phyloP scores from a whole-genome alignment of 1,140 invertebrate species.

The Cherax destructor region DNA sequence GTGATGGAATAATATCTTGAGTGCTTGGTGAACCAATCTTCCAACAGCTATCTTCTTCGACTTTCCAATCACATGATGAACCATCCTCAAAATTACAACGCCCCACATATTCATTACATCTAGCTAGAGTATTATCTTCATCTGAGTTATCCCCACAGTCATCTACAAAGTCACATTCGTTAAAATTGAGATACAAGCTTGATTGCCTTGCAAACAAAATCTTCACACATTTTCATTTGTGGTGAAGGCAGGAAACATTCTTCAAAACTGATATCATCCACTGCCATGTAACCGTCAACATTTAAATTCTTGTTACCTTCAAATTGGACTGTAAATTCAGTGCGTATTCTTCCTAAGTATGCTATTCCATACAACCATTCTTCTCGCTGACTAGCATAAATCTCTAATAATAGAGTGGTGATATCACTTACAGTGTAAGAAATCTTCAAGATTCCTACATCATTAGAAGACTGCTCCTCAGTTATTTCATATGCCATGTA shows the following conservation, averaged over 20 bases:
- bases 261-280: constrained; percentile 56
- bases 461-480: constrained; percentile 20
- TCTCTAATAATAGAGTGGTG: constrained; percentile 14
- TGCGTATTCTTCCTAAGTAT: constrained; percentile 42
- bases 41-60: constrained; percentile 26
- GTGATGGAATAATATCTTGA: constrained; percentile 34
- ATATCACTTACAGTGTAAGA: constrained; percentile 26
- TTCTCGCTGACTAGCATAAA: constrained; percentile 32
- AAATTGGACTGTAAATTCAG: constrained; percentile 38
- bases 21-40: constrained; percentile 35
- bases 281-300: constrained; percentile 54
- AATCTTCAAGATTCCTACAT: constrained; percentile 34
- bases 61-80: constrained; percentile 39
- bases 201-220: constrained; percentile 43
- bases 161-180: constrained; percentile 59
- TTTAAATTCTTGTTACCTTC: constrained; percentile 48
- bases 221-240: not conserved
- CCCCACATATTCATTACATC: constrained; percentile 23
- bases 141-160: constrained; percentile 62
- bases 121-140: constrained; percentile 15
- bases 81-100: constrained; percentile 60
- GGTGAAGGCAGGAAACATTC: constrained; percentile 55
- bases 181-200: constrained; percentile 48
- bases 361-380: constrained; percentile 49
- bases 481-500: constrained; percentile 41